Evolutionary conservation across 2,113 vertebrate genomes (phyloP).

Genomic region (Jacana jacana): DNA sequence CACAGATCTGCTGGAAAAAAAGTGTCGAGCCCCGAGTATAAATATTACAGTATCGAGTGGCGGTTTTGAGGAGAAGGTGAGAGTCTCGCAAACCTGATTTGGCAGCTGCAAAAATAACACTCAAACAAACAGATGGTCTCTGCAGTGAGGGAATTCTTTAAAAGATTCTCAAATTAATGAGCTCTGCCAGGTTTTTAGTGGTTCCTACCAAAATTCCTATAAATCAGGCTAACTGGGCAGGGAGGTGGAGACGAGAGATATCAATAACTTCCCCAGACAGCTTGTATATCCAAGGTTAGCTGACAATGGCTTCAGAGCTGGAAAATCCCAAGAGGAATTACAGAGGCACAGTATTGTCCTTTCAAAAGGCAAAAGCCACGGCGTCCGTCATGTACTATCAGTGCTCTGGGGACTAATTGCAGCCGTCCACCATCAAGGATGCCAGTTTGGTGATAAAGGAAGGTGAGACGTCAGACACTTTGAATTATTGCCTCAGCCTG

Average conservation of each 20-base stretch:
- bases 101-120: slow-evolving; percentile 14
- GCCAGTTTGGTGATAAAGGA: neutral
- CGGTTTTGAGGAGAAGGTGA: slow-evolving; percentile 41
- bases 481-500: neutral
- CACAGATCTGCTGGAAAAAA: neutral
- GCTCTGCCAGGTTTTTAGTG: neutral
- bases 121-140: slow-evolving; percentile 11
- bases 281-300: slow-evolving; percentile 11
- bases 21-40: neutral
- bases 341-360: neutral
- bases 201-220: slow-evolving; percentile 16
- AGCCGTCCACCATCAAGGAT: neutral
- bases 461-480: neutral
- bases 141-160: neutral
- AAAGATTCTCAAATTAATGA: slow-evolving; percentile 12
- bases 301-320: slow-evolving; percentile 5
- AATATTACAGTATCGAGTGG: neutral
- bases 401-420: slow-evolving; percentile 20
- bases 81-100: slow-evolving; percentile 38
- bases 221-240: slow-evolving; percentile 10
- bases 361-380: neutral
- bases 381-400: fast-evolving
- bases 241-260: neutral
- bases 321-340: slow-evolving; percentile 20
- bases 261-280: slow-evolving; percentile 21